These are phyloP conservation scores for Zoroaster sp. DNA, from an alignment of 53 echinoderm and acorn worm genomes.

Conservation along the genomic window DNA sequence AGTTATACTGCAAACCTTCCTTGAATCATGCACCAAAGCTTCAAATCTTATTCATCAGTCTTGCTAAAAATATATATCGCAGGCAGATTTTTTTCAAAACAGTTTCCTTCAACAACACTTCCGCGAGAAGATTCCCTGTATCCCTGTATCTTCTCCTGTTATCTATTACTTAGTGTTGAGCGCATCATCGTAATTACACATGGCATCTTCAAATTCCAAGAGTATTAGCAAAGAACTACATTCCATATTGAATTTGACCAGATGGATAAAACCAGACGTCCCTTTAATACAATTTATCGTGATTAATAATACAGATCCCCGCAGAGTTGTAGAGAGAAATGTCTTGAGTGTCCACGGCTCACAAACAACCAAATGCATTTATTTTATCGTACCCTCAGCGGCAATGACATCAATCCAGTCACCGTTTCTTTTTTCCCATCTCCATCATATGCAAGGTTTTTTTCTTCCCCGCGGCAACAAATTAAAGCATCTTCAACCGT, in stretches of 20 bases:
- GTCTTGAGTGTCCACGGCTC: constrained; percentile 14
- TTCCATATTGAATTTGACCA: background rate
- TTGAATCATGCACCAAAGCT: background rate
- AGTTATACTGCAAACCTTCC: no score
- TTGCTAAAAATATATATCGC: background rate
- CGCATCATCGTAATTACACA: background rate
- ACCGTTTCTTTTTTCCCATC: background rate
- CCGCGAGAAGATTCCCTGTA: no score
- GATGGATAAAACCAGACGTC: background rate
- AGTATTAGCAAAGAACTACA: background rate
- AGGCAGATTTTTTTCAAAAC: background rate
- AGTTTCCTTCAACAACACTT: no score
- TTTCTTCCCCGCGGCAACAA: background rate
- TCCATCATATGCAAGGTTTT: background rate
- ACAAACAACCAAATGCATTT: constrained; percentile 24
- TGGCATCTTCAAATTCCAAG: background rate
- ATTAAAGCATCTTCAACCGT: constrained; percentile 35
- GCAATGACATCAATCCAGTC: constrained; percentile 13
- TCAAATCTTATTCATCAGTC: background rate
- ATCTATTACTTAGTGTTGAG: background rate
- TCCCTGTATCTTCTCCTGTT: no score
- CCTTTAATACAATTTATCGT: constrained; percentile 27
- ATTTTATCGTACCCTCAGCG: constrained; percentile 5
- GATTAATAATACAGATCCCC: constrained; percentile 11
- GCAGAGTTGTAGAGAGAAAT: background rate